phyloP scores from a whole-genome alignment of 2,888 invertebrate species.

The Rotaria magnacalcarata region DNA sequence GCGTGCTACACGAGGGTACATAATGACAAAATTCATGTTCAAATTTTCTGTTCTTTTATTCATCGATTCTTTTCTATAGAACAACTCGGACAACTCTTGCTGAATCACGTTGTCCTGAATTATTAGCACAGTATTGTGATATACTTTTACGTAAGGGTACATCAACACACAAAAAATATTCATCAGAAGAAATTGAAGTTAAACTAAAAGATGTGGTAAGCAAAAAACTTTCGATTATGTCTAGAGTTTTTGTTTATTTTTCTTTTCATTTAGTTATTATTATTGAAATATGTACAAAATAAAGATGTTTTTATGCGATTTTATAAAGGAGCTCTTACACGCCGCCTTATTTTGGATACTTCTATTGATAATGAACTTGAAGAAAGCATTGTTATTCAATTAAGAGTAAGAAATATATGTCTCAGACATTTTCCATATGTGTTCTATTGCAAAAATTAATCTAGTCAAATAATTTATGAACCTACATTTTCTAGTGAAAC shows the following conservation, averaged over 20 bases:
- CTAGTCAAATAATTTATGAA: no score
- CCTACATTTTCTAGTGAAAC: no score
- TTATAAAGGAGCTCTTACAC: constrained; percentile 92
- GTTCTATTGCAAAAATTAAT: no score
- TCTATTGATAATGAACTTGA: constrained; percentile 98
- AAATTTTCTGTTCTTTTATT: background rate
- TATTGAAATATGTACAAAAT: constrained; percentile 96
- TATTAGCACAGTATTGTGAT: constrained; percentile 98
- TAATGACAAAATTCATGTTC: background rate
- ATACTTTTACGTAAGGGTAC: constrained; percentile 92
- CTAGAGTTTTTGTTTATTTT: background rate
- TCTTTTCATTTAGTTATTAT: constrained; percentile 66
- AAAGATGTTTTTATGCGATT: constrained; percentile 99
- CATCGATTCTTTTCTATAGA: background rate
- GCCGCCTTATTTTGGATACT: constrained; percentile 89
- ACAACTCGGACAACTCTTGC: constrained; percentile 55
- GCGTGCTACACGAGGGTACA: constrained; percentile 38
- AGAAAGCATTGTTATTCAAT: constrained; percentile 86
- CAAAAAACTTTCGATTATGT: constrained; percentile 47
- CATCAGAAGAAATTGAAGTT: constrained; percentile 72
- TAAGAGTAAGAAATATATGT: constrained; percentile 51
- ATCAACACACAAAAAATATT: constrained; percentile 58
- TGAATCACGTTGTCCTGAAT: constrained; percentile 95
- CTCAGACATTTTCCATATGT: no score
- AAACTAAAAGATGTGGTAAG: constrained; percentile 81